Evolutionary conservation across 2,888 invertebrate genomes (phyloP), one percentile per base, ranked within the genome.

Genomic region (Loripinus fragilis): DNA sequence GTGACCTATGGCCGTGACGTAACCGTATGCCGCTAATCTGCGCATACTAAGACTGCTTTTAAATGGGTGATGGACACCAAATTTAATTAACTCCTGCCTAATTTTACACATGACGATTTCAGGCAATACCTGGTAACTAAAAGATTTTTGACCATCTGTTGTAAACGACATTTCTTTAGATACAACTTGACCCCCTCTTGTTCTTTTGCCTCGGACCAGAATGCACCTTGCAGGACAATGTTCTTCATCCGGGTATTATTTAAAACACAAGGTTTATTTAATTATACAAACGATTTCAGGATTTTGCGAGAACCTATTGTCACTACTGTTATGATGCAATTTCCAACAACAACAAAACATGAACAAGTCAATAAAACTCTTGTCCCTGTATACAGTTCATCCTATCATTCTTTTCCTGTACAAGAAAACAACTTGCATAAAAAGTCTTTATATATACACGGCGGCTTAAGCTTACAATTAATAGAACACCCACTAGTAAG

Each of bases 61-160:
- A 60, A 60, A 60, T 12, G 1, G 17, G 60, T 60, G 60, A 60
- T 60, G 60, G 60, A 60, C 60, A 60, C 60, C 60, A 33, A 60
- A 60, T 60, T 60, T 60, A 60, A 60, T 30, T 60, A 60, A 33
- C 60, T 23, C 60, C 60, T 33, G 17, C 33, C 60, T 60, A 60
- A 60, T 60, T 60, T 60, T 60, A 60, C 60, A 60, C 60, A 60
- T 60, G 60, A 60, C 33, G 60, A 33, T 60, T 60, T 60, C 12
- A 60, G 60, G 60, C 60, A 60, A 60, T 60, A 33, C 33, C 33
- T 17, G 20, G 60, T 30, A 60, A 33, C 60, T 12, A 12, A 60
- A 60, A 60, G 60, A 60, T 60, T 60, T 38, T 60, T 33, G 33
- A 33, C 30, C 60, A 60, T 30, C 60, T 60, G 60, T 20, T 60